Base-by-base conservation (phyloP, 2,888 invertebrate species). In the Sphaeridia pumilis region DNA sequence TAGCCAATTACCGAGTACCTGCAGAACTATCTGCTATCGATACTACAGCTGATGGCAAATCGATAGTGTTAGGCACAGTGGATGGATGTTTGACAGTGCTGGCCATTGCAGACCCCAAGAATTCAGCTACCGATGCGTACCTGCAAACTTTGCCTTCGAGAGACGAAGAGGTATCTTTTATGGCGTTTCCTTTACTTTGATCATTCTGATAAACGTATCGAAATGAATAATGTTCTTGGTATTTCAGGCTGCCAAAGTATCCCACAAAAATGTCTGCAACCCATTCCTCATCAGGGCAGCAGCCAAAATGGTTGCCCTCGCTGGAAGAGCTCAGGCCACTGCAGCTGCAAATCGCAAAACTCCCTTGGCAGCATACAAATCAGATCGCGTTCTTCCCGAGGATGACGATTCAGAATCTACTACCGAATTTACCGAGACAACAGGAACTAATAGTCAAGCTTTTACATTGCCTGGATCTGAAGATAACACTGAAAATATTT, bases 1-100 rank as follows among this genome's bases (percentile, higher is more conserved):
- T 97, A 60, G 94, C 95, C 0, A 93, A 94, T 70, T 95, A 88
- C 69, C 75, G 88, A 27, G 83, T 90, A 0, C 87, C 88, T 63
- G 89, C 92, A 0, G 92, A 92, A 70, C 75, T 90, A 57, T 88
- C 85, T 2, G 85, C 86, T 0, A 80, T 92, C 0, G 87, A 87
- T 61, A 88, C 87, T 64, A 85, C 87, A 0, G 81, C 81, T 47
- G 87, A 87, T 60, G 90, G 90, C 0, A 80, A 78, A 60, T 83
- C 84, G 21, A 76, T 90, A 31, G 87, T 90, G 1, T 75, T 94
- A 47, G 92, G 90, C 0, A 92, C 90, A 0, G 85, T 92, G 1
- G 94, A 95, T 68, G 94, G 94, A 4, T 92, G 92, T 68, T 50
- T 63, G 12, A 88, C 90, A 0, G 84, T 90, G n/a, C 74, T 94